Percentiles rank a stretch among this genome's conserved stretches.
Conservation (phyloP, 2,113 vertebrate genomes). For the Peromyscus leucopus region DNA sequence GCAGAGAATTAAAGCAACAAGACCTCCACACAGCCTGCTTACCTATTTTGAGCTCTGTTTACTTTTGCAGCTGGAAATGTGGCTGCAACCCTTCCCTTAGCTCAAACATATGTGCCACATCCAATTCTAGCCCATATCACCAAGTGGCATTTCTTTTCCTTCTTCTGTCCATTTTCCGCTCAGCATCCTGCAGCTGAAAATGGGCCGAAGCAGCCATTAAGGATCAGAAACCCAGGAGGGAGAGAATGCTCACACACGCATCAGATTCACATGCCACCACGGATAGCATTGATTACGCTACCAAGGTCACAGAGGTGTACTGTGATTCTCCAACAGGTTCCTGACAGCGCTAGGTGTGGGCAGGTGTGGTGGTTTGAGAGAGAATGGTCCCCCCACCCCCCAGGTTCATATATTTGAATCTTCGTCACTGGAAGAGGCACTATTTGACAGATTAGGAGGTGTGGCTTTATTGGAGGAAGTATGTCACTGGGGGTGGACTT, state of each 20-base stretch:
- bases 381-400: not conserved
- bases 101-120: not conserved
- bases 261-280: conserved; percentile 27
- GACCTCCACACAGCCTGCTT: not conserved
- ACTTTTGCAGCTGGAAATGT: not conserved
- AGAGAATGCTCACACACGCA: not conserved
- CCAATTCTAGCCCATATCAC: conserved; percentile 15
- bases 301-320: not conserved
- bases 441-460: not conserved
- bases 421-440: not conserved
- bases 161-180: conserved; percentile 27
- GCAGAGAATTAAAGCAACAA: conserved; percentile 46
- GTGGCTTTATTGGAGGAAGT: not conserved
- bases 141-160: not conserved
- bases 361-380: not conserved
- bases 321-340: conserved; percentile 29
- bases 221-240: conserved; percentile 1
- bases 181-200: not conserved
- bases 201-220: conserved; percentile 36
- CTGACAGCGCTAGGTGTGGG: not conserved
- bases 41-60: conserved; percentile 28
- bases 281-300: conserved; percentile 40
- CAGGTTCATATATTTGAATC: not conserved
- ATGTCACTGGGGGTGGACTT: not conserved
- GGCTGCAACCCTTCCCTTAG: not conserved